Evolutionary conservation across 2,113 vertebrate species (phyloP), one percentile per base, ranked within the genome.

Genomic region (Cyphomyrus discorhynchus): DNA sequence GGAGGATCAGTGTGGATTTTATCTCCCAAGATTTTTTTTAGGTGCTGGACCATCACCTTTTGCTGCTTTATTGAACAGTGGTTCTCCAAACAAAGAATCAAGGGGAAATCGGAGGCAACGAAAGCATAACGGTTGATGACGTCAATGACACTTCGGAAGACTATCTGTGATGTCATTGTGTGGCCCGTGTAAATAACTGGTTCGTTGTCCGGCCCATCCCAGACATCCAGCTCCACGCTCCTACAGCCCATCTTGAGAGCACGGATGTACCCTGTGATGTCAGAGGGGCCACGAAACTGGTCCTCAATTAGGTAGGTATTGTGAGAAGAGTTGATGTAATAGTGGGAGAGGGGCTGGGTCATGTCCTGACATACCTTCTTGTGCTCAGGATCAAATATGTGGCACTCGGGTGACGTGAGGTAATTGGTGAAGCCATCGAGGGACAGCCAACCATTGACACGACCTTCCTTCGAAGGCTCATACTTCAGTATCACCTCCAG

Each of bases 251-350:
- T 98, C 94, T 97, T 98, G 1, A 99, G 97, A 88, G 98, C 98
- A 0, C 98, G 97, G 84, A 98, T 97, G 92, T 98, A 99, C 49
- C 98, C 98, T 0, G 97, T 97, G 93, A 99, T 96, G 92, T 98
- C 97, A 0, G 98, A 97, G 46, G 97, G 98, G 47, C 98, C 98
- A 84, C 96, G 96, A 90, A 98, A 97, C 93, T 99, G 98, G 94
- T 98, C 98, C 94, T 99, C 97, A 89, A 98, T 99, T 94, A 99
- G 96, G 95, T 99, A 99, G 0, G 98, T 99, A 90, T 98, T 98
- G 93, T 99, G 98, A 93, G 98, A 99, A 56, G 98, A 96, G 93
- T 97, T 98, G 94, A 99, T 98, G 93, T 97, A 99, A 93, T 99
- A 99, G 95, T 99, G 98, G 90, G 98, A 98, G 91, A 99, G 92